Base-by-base conservation (phyloP, 2,797 vertebrate species). In the Apogon hyalosoma region DNA sequence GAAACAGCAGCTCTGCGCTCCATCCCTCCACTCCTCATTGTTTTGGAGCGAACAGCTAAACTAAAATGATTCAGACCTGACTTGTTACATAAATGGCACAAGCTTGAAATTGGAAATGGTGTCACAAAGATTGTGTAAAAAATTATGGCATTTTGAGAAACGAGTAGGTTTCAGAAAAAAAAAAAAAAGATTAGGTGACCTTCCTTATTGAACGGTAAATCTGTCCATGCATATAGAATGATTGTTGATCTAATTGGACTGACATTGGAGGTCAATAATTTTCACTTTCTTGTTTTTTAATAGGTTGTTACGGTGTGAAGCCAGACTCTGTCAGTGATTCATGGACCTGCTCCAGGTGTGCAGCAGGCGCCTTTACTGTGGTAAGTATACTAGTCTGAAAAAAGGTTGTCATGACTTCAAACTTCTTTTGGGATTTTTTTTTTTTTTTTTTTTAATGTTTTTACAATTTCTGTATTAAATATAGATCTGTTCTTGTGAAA, bases 231-330 rank as follows among this genome's bases (percentile, higher is more conserved):
- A 41, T 52, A 1, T 18, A 31, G 5, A 52, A 54, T 12, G 6
- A 41, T 31, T 59, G n/a, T 28, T n/a, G 21, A 39, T n/a, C 28
- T 5, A 24, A 18, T 16, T 14, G 6, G 16, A 68, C 45, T 36
- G n/a, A 28, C 31, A 24, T 62, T 46, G 45, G 11, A 67, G 43
- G 45, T 41, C 10, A 38, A 46, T 46, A 10, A n/a, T 58, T 13
- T 75, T 6, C 62, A 33, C 21, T 65, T 18, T 70, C 28, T 76
- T 28, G 12, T 48, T 16, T 15, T 0, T 83, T 11, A 0, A 28
- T 79, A 99, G 98, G 97, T 88, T 99, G 98, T 85, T 98, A 98
- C 0, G 98, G 97, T 47, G 93, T 98, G 4, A 95, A 92, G 57
- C 95, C 96, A 0, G 94, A 97, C 72, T 86, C 93, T 31, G 92